Conservation (phyloP, 2,888 invertebrate species). For the Drosophila borealis region DNA sequence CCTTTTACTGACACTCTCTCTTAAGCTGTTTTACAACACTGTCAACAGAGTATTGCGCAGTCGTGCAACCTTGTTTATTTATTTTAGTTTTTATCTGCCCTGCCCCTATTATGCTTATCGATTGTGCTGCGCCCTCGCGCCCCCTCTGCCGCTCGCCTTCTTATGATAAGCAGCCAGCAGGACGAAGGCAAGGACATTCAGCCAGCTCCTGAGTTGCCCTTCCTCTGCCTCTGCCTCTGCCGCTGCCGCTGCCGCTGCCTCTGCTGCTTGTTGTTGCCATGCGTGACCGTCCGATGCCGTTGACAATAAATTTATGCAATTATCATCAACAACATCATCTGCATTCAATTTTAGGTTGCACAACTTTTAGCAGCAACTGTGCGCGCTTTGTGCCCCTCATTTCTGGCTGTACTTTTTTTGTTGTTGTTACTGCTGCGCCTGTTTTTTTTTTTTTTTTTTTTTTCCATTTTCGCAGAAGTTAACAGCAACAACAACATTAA, state of each 20-base stretch:
- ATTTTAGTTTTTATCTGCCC: too few species aligned
- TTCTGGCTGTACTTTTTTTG: neutral
- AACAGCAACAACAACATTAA: conserved; percentile 14
- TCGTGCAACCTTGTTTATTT: too few species aligned
- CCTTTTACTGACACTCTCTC: too few species aligned
- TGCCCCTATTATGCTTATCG: neutral
- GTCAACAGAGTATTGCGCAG: too few species aligned
- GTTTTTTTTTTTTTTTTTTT: too few species aligned
- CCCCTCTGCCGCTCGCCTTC: conserved; percentile 14
- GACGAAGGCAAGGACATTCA: conserved; percentile 48
- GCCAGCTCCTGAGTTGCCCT: neutral
- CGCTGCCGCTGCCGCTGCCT: neutral
- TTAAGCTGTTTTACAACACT: too few species aligned
- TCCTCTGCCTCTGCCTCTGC: neutral
- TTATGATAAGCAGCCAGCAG: conserved; percentile 36
- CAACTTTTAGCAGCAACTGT: conserved; percentile 45
- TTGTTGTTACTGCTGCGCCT: neutral
- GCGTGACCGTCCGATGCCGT: conserved; percentile 67
- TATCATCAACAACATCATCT: conserved; percentile 42
- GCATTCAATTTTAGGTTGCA: conserved; percentile 31
- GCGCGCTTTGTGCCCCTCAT: conserved; percentile 10
- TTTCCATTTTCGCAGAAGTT: too few species aligned
- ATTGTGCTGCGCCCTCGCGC: neutral
- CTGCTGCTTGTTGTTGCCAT: conserved; percentile 42
- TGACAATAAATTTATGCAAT: conserved; percentile 71